These are phyloP conservation scores for Macrotus californicus DNA, from an alignment of 2,113 vertebrate species.

Conservation along the genomic window DNA sequence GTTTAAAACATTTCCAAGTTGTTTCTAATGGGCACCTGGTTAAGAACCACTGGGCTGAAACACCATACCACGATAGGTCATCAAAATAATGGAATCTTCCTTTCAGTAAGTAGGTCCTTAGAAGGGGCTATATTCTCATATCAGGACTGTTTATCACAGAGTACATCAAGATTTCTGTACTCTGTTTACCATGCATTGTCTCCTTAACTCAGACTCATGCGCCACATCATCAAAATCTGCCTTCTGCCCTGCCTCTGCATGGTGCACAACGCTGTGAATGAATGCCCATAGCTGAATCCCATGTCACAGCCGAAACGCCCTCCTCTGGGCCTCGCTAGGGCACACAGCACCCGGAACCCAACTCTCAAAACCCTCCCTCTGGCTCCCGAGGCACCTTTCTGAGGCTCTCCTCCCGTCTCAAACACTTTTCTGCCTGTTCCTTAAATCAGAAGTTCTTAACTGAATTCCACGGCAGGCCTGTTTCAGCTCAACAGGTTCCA, in stretches of 20 bases:
- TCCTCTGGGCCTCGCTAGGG: not conserved
- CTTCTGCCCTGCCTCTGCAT: not conserved
- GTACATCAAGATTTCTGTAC: constrained; percentile 23
- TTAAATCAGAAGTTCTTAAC: not conserved
- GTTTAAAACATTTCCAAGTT: constrained; percentile 5
- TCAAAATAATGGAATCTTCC: constrained; percentile 33
- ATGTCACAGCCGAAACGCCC: not conserved
- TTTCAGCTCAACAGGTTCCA: not conserved
- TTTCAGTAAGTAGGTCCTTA: not conserved
- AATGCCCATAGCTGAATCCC: not conserved
- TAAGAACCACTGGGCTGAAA: constrained; percentile 22
- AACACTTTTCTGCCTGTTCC: not conserved
- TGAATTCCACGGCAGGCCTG: not conserved
- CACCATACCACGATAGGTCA: not conserved
- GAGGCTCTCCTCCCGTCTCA: not conserved
- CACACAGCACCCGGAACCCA: not conserved
- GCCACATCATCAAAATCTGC: not conserved
- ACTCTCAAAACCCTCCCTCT: not conserved
- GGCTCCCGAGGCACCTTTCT: not conserved
- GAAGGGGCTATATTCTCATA: not conserved
- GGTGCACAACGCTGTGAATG: not conserved
- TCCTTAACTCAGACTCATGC: not conserved
- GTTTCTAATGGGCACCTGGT: not conserved
- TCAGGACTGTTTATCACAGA: not conserved
- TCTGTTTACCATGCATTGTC: not conserved